Evolutionary conservation across 2,113 vertebrate genomes (phyloP).

Genomic region (Paracyprichromis sp.): DNA sequence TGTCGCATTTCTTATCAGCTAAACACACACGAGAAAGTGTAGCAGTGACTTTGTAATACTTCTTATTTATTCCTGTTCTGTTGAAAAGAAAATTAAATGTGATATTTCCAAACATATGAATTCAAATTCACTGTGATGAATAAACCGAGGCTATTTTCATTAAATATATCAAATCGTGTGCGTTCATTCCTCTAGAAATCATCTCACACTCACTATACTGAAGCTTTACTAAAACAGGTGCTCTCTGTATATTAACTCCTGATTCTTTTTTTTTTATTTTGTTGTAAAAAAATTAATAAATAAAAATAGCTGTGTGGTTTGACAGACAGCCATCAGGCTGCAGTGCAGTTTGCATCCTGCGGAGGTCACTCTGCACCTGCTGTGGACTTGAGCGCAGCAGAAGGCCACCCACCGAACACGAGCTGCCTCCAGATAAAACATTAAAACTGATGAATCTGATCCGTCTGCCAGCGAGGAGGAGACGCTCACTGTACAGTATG

Average conservation of each 20-base stretch:
- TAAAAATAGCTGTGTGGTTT: not conserved
- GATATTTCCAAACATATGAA: not conserved
- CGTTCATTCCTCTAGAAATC: not conserved
- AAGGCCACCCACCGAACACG: not conserved
- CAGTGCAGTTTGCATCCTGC: slow-evolving; percentile 19
- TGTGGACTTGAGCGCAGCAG: not conserved
- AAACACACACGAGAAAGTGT: not conserved
- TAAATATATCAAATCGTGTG: not conserved
- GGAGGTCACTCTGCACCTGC: slow-evolving; percentile 55
- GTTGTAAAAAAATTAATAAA: not conserved
- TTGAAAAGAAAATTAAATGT: not conserved
- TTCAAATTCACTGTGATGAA: not conserved
- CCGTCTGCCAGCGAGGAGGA: not conserved
- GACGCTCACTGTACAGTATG: not conserved
- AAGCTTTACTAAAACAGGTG: not conserved
- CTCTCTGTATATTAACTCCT: not conserved
- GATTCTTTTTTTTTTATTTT: rapidly evolving
- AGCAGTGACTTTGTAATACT: rapidly evolving
- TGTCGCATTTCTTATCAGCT: rapidly evolving
- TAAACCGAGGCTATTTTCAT: not conserved
- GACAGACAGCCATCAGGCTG: not conserved
- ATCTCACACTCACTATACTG: not conserved
- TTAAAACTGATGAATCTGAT: not conserved
- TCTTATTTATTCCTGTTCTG: not conserved
- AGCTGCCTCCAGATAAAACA: not conserved